Conservation (phyloP, 1,140 invertebrate genomes). For the Bombus confusus region DNA sequence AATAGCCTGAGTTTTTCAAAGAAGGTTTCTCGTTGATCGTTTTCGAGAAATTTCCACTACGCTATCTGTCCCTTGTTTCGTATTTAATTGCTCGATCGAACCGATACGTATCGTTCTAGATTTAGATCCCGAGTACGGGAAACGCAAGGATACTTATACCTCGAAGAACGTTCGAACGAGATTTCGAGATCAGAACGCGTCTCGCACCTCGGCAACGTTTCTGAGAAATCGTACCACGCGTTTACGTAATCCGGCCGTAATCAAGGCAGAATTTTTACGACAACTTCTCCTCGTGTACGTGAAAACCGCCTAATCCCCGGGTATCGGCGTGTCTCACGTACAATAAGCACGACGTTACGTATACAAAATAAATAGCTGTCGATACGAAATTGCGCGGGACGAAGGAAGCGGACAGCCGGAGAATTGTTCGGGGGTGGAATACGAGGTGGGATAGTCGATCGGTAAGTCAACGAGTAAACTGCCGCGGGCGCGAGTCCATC, state of each 20-base stretch:
- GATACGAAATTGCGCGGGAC: constrained; percentile 30
- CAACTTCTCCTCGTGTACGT: constrained; percentile 19
- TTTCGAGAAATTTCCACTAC: neutral
- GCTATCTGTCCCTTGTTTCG: neutral
- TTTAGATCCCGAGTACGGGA: neutral
- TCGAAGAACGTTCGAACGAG: neutral
- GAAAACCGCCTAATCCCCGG: constrained; percentile 69
- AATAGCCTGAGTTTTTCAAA: fast-evolving
- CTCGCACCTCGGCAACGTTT: neutral
- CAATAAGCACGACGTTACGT: constrained; percentile 62
- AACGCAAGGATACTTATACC: too few relatives aligned
- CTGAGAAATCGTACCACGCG: neutral
- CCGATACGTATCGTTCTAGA: neutral
- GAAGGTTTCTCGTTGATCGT: neutral
- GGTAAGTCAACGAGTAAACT: constrained; percentile 60
- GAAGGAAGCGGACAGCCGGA: neutral
- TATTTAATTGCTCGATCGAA: too few relatives aligned
- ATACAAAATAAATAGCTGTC: constrained; percentile 53
- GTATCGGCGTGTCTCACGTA: constrained; percentile 68
- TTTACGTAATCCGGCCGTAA: constrained; percentile 50
- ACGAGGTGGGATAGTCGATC: constrained; percentile 34
- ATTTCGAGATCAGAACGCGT: too few relatives aligned
- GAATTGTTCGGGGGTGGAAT: neutral
- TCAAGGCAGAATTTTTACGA: constrained; percentile 36
- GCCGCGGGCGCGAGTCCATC: constrained; percentile 48